These are phyloP conservation scores for Pseudocheirus occidentalis DNA, from an alignment of 2,797 vertebrate genomes.

Conservation along the genomic window DNA sequence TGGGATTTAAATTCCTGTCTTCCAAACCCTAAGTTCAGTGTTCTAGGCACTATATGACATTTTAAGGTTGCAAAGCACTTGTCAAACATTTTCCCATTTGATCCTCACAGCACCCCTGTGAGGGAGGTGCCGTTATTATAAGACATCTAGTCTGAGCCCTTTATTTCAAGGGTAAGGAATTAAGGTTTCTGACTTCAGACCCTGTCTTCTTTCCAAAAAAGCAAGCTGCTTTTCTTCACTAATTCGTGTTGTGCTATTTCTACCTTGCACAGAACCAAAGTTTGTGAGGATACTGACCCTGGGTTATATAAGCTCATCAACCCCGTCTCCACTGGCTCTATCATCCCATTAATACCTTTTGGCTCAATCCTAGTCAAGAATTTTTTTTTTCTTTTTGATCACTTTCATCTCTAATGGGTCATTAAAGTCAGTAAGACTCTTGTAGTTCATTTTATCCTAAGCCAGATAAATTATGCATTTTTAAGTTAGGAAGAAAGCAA, in stretches of 20 bases:
- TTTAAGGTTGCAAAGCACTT: not conserved
- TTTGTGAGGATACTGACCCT: constrained; percentile 25
- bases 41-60: not conserved
- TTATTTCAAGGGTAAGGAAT: not conserved
- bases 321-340: not conserved
- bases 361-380: constrained; percentile 1
- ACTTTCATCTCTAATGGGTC: constrained; percentile 31
- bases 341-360: constrained; percentile 10
- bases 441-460: constrained; percentile 64
- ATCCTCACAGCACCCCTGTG: not conserved
- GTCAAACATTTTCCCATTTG: not conserved
- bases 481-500: constrained; percentile 55
- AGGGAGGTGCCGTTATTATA: not conserved
- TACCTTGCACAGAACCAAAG: not conserved
- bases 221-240: not conserved
- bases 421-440: constrained; percentile 45
- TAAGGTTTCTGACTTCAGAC: not conserved
- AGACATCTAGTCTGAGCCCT: not conserved
- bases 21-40: not conserved
- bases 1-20: not conserved
- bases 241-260: not conserved
- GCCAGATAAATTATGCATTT: constrained; percentile 47
- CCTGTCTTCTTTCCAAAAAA: not conserved
- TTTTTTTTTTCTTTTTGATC: constrained; percentile 38
- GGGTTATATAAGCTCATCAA: constrained; percentile 26